Conservation (phyloP, 30 jellyfish, hydroid and myxozoan genomes). For the Aurelia aurita complex sp. Pacific region DNA sequence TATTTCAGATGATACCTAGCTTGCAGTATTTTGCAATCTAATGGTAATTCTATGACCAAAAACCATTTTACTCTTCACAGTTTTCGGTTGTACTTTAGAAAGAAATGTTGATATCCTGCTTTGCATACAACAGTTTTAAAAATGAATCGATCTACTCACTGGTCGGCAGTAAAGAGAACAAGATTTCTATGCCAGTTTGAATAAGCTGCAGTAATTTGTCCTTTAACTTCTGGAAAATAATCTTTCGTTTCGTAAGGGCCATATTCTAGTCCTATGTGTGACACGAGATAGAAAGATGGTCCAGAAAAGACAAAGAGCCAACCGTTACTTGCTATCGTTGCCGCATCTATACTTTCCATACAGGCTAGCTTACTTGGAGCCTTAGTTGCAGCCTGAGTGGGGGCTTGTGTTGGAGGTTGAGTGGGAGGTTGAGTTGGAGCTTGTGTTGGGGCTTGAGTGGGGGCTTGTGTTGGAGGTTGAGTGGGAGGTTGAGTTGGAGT, state of each 20-base stretch:
- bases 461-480: slow-evolving; percentile 4
- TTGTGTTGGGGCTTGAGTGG: slow-evolving; percentile 1
- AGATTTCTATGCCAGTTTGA: slow-evolving; percentile 19
- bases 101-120: too few species aligned
- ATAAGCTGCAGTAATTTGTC: slow-evolving; percentile 52
- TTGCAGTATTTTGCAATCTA: too few species aligned
- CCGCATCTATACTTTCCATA: slow-evolving; percentile 40
- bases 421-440: slow-evolving; percentile 18
- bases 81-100: too few species aligned
- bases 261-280: slow-evolving; percentile 23
- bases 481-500: slow-evolving; percentile 14
- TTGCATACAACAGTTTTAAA: not conserved
- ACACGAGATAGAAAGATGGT: slow-evolving; percentile 30
- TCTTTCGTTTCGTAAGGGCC: slow-evolving; percentile 21
- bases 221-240: slow-evolving; percentile 24
- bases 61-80: too few species aligned
- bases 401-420: slow-evolving; percentile 22
- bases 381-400: not conserved
- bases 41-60: too few species aligned
- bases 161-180: slow-evolving; percentile 40
- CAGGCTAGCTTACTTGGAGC: slow-evolving; percentile 13
- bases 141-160: slow-evolving; percentile 8
- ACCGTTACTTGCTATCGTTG: slow-evolving; percentile 13
- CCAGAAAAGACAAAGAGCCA: slow-evolving; percentile 61
- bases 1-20: too few species aligned